These are phyloP conservation scores for Drosophila elegans DNA, from an alignment of 1,140 invertebrate species.

Conservation along the genomic window DNA sequence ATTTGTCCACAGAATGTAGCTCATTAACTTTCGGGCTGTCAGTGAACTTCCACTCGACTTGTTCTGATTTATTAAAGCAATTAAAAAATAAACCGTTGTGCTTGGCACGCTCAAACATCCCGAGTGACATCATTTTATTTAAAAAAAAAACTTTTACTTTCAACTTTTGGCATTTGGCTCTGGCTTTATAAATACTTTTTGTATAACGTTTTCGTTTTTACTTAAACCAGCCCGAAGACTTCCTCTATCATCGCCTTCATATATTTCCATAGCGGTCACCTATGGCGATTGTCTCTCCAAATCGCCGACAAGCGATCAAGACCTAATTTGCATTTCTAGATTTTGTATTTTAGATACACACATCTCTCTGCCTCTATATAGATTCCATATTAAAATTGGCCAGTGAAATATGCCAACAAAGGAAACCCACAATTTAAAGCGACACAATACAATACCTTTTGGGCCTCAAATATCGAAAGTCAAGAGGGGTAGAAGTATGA, in stretches of 20 bases:
- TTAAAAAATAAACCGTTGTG: conserved; percentile 51
- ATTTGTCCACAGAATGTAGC: conserved; percentile 39
- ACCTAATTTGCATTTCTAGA: conserved; percentile 76
- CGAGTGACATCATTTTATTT: conserved; percentile 35
- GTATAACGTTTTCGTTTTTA: conserved; percentile 55
- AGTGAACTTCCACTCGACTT: conserved; percentile 34
- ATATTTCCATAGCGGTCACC: conserved; percentile 8
- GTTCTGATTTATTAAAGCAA: conserved; percentile 44
- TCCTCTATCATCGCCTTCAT: conserved; percentile 31
- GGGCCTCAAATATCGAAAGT: conserved; percentile 42
- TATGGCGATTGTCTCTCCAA: conserved; percentile 46
- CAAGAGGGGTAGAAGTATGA: conserved; percentile 5
- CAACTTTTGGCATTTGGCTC: conserved; percentile 44
- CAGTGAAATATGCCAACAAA: conserved; percentile 4
- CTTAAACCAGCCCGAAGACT: conserved; percentile 45
- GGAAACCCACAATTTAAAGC: conserved; percentile 18
- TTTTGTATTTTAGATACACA: conserved; percentile 61
- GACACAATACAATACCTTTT: conserved; percentile 11
- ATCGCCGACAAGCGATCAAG: conserved; percentile 50
- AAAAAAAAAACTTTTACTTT: conserved; percentile 40
- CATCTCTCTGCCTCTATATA: conserved; percentile 10
- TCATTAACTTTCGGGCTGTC: conserved; percentile 24
- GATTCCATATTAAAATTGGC: conserved; percentile 47
- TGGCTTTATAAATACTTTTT: conserved; percentile 26
- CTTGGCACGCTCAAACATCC: conserved; percentile 1